Conservation (phyloP, 2,113 vertebrate species). For the Chauna torquata region DNA sequence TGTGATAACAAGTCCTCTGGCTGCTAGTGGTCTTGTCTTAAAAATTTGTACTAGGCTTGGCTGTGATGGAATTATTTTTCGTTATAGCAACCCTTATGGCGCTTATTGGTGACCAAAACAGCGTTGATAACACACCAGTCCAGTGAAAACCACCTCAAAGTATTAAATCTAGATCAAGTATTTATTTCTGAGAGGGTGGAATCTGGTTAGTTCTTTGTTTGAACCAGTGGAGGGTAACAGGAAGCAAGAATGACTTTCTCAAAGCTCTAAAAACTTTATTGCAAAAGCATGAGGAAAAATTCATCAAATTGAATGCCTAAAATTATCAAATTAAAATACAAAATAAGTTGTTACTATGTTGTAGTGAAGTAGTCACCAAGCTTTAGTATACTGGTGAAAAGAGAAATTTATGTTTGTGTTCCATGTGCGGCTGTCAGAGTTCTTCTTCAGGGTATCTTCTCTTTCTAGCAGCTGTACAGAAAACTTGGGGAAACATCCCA, state of each 20-base stretch:
- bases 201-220: neutral
- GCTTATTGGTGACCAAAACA: neutral
- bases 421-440: no score
- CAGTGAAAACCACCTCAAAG: neutral
- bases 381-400: neutral
- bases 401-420: neutral
- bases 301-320: neutral
- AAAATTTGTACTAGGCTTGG: neutral
- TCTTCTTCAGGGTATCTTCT: no score
- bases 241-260: neutral
- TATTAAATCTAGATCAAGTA: neutral
- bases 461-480: no score
- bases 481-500: no score
- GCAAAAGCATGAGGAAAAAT: neutral
- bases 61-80: neutral
- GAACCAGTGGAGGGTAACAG: neutral
- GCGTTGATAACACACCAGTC: neutral
- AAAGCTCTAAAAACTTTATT: neutral
- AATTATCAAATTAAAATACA: neutral
- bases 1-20: neutral
- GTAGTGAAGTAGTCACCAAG: neutral
- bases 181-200: neutral
- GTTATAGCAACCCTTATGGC: neutral
- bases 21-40: neutral
- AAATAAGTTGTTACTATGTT: neutral